Percentiles rank a stretch among this genome's conserved stretches.
Evolutionary conservation across 2,113 vertebrate species (phyloP).

Genomic region (Sinocyclocheilus rhinocerous): DNA sequence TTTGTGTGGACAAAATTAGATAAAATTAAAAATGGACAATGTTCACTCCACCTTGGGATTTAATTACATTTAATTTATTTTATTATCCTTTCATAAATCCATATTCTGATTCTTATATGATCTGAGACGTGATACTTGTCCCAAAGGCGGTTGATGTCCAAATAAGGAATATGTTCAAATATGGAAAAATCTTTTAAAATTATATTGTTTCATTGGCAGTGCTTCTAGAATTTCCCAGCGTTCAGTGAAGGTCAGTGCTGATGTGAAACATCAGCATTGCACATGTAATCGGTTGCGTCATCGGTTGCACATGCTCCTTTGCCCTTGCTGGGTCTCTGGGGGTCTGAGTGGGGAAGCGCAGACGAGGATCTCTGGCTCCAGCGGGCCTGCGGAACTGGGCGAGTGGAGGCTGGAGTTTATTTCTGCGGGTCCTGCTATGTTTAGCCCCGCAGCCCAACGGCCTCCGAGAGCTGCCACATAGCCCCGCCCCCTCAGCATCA

Average conservation of each 20-base stretch:
- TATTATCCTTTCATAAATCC: not conserved
- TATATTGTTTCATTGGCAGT: not conserved
- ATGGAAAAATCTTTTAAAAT: not conserved
- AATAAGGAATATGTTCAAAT: not conserved
- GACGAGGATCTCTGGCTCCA: not conserved
- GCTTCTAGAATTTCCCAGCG: not conserved
- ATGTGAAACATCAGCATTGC: slow-evolving; percentile 17
- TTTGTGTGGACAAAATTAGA: not conserved
- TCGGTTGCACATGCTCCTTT: not conserved
- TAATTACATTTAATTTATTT: not conserved
- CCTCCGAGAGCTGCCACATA: not conserved
- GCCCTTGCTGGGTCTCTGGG: slow-evolving; percentile 32
- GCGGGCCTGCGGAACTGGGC: not conserved
- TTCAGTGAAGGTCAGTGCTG: not conserved
- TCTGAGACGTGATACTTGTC: not conserved
- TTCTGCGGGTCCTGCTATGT: slow-evolving; percentile 17
- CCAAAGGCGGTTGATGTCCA: not conserved
- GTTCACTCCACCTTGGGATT: not conserved
- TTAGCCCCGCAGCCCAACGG: not conserved
- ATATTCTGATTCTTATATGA: not conserved
- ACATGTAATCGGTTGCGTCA: slow-evolving; percentile 18
- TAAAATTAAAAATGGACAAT: not conserved
- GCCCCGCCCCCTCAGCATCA: slow-evolving; percentile 1
- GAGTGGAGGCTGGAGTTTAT: not conserved
- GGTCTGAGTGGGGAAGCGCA: slow-evolving; percentile 2